Evolutionary conservation across 2,113 vertebrate genomes (phyloP), one percentile per base, ranked within the genome.

Genomic region (Eubucco bourcierii): DNA sequence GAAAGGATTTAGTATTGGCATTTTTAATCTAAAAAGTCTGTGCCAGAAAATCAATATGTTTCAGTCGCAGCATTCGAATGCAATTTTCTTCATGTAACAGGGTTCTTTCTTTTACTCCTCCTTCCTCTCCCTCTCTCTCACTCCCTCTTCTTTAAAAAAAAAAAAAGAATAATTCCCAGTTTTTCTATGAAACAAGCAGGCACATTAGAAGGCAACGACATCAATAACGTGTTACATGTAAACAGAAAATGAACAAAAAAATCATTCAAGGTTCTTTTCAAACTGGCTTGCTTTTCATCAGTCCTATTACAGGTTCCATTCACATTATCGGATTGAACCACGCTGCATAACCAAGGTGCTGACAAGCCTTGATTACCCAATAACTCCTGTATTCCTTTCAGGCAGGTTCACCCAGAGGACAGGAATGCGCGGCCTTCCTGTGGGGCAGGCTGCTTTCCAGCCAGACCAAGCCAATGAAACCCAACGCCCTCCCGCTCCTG

Each of bases 1-100:
- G 97, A 98, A 98, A 98, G 98, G 98, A 99, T 99, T 98, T 98
- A 97, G 98, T 98, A 99, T 99, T 99, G 99, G 98, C 98, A 99
- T 99, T 99, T 99, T 98, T 98, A 99, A 99, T 99, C 98, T 98
- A 97, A 98, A 98, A 98, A 98, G 97, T 98, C 98, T 97, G 98
- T 98, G 98, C 98, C 98, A 98, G 98, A 98, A 99, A 99, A 99
- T 99, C 99, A 98, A 99, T 99, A 99, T 96, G 97, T 98, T 98
- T 98, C 98, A 98, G 98, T 97, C 95, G 94, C 95, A 97, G 98
- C 98, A 97, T 97, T 97, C 97, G 97, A 98, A 97, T 98, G 97
- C 97, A 97, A 97, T 98, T 98, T 98, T 98, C 98, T 97, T 97
- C 97, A 97, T 50, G 86, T 98, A 98, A 95, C 97, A 95, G 97